These are phyloP conservation scores for Ischnus inquisitorius DNA, from an alignment of 2,888 invertebrate genomes.

Conservation along the genomic window DNA sequence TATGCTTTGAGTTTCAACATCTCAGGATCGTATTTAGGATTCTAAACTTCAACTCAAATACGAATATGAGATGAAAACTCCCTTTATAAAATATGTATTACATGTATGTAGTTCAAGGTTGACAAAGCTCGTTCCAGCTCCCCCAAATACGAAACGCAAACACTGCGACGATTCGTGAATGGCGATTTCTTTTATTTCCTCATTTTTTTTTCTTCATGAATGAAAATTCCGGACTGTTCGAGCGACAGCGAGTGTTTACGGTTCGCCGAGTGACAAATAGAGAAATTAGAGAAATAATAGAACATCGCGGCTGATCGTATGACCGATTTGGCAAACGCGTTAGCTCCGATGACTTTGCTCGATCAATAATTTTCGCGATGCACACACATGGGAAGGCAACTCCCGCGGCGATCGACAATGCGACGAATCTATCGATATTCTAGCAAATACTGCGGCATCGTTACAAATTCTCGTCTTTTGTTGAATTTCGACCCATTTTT, in stretches of 20 bases:
- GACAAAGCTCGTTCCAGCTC: not conserved
- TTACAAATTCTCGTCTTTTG: conserved; percentile 24
- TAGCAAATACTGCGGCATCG: conserved; percentile 37
- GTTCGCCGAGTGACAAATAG: conserved; percentile 26
- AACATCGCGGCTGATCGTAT: not conserved
- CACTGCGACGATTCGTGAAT: conserved; percentile 57
- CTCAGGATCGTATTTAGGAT: too few relatives aligned
- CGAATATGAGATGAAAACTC: too few relatives aligned
- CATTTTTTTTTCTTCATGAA: conserved; percentile 19
- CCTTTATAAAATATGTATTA: too few relatives aligned
- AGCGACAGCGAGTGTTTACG: not conserved
- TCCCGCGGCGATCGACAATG: conserved; percentile 4
- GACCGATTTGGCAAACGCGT: conserved; percentile 62
- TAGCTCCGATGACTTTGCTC: conserved; percentile 40
- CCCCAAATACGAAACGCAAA: conserved; percentile 26
- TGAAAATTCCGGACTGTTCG: conserved; percentile 38
- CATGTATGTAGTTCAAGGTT: too few relatives aligned
- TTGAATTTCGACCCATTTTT: not conserved
- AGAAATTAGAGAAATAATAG: conserved; percentile 55
- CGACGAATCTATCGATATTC: conserved; percentile 28
- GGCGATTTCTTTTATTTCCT: not conserved
- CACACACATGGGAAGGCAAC: conserved; percentile 33
- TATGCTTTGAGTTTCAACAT: too few relatives aligned
- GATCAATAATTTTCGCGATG: conserved; percentile 49
- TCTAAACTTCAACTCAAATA: too few relatives aligned